These are phyloP conservation scores for Imbricaverruca yamaguchii DNA, from an alignment of 2,888 invertebrate genomes.

Conservation along the genomic window DNA sequence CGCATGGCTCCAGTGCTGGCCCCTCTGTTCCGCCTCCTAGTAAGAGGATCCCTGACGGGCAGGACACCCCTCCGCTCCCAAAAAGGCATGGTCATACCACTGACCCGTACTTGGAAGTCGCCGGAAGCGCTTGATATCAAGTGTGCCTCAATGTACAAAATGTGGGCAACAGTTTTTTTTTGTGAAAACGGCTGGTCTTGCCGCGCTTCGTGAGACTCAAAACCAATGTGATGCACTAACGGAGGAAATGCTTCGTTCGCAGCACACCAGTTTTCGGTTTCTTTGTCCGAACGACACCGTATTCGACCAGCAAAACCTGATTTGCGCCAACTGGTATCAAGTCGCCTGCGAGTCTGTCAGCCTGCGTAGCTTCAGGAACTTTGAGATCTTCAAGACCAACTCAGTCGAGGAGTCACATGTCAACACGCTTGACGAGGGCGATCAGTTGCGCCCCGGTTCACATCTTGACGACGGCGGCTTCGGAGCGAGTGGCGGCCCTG, in stretches of 20 bases:
- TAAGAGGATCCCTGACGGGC: too few relatives aligned
- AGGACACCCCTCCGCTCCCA: too few relatives aligned
- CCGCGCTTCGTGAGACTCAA: too few relatives aligned
- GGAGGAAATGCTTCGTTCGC: constrained; percentile 32
- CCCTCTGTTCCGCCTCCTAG: too few relatives aligned
- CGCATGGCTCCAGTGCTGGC: too few relatives aligned
- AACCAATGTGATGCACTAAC: too few relatives aligned
- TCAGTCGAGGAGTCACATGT: background rate
- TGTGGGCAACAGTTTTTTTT: too few relatives aligned
- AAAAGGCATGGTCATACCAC: too few relatives aligned
- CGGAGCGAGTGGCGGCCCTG: background rate
- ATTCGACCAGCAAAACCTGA: constrained; percentile 49
- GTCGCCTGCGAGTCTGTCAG: constrained; percentile 35
- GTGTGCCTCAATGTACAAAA: too few relatives aligned
- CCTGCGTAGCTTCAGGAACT: constrained; percentile 29
- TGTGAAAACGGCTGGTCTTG: too few relatives aligned
- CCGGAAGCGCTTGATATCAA: too few relatives aligned
- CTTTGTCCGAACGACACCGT: constrained; percentile 82
- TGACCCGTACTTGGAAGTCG: too few relatives aligned
- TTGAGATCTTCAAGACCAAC: constrained; percentile 13
- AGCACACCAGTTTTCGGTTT: constrained; percentile 74
- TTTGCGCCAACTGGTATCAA: constrained; percentile 38
- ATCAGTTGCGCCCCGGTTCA: background rate
- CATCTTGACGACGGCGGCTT: background rate
- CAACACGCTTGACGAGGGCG: background rate